Conservation (phyloP, 2,113 vertebrate genomes). For the Zosterops japonicus region DNA sequence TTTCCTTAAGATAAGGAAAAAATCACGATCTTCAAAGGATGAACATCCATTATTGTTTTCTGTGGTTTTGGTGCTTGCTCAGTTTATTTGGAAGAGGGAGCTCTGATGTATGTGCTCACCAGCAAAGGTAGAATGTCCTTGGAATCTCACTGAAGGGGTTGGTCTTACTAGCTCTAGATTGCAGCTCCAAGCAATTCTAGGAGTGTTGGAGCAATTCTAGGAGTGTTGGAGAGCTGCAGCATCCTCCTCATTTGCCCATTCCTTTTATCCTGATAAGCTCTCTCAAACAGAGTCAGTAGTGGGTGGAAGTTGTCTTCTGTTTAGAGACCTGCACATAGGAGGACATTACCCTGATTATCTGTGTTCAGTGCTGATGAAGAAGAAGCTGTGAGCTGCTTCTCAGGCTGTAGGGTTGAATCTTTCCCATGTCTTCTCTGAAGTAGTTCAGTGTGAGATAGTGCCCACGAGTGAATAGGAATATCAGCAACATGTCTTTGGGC, state of each 20-base stretch:
- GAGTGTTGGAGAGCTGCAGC: neutral
- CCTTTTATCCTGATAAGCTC: neutral
- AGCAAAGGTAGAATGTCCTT: neutral
- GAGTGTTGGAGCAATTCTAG: neutral
- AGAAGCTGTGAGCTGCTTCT: neutral
- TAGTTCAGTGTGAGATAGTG: neutral
- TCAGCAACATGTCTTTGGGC: neutral
- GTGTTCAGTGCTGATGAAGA: neutral
- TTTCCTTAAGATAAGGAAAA: neutral
- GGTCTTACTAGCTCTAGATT: neutral
- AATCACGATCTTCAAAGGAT: neutral
- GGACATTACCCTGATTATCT: neutral
- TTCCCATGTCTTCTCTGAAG: neutral
- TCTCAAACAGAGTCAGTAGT: neutral
- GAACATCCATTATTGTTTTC: neutral
- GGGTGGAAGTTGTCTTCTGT: neutral
- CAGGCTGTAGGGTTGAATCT: neutral
- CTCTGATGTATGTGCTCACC: neutral
- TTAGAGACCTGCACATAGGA: neutral
- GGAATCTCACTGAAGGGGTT: neutral
- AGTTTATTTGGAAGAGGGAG: neutral
- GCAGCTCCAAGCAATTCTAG: neutral
- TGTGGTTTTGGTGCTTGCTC: neutral
- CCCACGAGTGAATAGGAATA: neutral
- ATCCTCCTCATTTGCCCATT: neutral